A percentile compares a stretch with the other conserved stretches of the same genome.
These are phyloP conservation scores for Agonopterix arenella DNA, from an alignment of 2,888 invertebrate genomes.

Conservation along the genomic window DNA sequence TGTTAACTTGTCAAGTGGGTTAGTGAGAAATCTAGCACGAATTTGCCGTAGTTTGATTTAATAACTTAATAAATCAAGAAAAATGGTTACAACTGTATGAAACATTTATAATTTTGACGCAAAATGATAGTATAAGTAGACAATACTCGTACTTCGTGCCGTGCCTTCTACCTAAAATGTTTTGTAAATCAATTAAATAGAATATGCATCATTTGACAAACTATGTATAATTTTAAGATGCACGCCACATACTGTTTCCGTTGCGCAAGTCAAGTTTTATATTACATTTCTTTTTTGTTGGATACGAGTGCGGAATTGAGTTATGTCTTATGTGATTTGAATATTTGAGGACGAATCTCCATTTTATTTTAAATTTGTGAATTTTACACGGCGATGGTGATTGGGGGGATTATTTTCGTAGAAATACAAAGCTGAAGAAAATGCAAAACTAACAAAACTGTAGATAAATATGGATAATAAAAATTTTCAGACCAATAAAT, in stretches of 20 bases:
- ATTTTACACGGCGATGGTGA: constrained; percentile 5
- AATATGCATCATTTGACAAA: constrained; percentile 5
- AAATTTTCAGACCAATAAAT: too few relatives aligned
- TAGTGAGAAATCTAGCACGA: too few relatives aligned
- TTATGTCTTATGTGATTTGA: constrained; percentile 14
- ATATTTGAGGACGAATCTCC: neutral
- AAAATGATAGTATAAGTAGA: constrained; percentile 26
- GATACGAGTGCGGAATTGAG: constrained; percentile 16
- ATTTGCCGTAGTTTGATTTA: too few relatives aligned
- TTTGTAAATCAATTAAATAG: constrained; percentile 14
- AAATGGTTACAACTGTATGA: neutral
- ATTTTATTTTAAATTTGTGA: constrained; percentile 15
- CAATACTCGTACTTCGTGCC: constrained; percentile 33
- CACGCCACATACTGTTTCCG: neutral
- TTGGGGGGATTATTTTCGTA: neutral
- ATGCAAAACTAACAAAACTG: too few relatives aligned
- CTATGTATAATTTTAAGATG: constrained; percentile 4
- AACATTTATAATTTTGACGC: constrained; percentile 1
- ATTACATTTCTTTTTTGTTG: constrained; percentile 11
- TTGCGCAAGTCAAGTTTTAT: constrained; percentile 13
- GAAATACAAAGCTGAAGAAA: constrained; percentile 7
- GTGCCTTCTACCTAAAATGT: constrained; percentile 39
- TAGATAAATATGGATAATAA: too few relatives aligned
- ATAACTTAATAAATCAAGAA: too few relatives aligned
- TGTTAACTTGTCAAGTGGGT: too few relatives aligned